Evolutionary conservation across 2,888 invertebrate species (phyloP).

Genomic region (Cephalotes varians): DNA sequence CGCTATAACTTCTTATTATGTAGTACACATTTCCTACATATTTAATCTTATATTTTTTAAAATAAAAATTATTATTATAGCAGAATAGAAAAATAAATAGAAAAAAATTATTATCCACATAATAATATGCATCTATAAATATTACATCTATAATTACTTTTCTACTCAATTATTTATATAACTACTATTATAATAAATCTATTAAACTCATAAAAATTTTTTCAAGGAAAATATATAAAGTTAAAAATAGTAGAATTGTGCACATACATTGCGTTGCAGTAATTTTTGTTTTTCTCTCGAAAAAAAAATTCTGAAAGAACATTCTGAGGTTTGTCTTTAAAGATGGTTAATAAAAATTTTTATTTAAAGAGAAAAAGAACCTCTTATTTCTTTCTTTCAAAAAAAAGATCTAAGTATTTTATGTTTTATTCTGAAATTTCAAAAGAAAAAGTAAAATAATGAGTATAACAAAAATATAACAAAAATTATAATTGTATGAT

Average conservation of each 20-base stretch:
- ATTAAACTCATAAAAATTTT: neutral
- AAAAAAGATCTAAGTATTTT: neutral
- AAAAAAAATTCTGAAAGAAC: neutral
- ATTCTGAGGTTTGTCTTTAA: neutral
- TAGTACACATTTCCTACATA: neutral
- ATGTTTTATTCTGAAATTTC: neutral
- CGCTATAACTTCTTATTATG: too few relatives aligned
- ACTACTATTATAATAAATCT: neutral
- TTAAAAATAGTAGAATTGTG: slow-evolving; percentile 9
- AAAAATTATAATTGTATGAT: neutral
- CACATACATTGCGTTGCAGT: neutral
- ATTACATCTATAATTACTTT: neutral
- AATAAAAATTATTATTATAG: neutral
- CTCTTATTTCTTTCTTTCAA: neutral
- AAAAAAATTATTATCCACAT: neutral
- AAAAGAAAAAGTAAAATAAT: neutral
- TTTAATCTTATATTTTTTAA: neutral
- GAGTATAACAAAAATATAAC: neutral
- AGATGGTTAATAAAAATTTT: neutral
- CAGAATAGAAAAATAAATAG: neutral
- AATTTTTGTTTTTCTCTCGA: neutral
- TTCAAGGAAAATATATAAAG: neutral
- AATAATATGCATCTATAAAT: neutral
- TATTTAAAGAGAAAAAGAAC: neutral
- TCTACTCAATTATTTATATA: neutral